These are phyloP conservation scores for Luidia sarsii DNA, from an alignment of 53 echinoderm and acorn worm genomes.

Conservation along the genomic window DNA sequence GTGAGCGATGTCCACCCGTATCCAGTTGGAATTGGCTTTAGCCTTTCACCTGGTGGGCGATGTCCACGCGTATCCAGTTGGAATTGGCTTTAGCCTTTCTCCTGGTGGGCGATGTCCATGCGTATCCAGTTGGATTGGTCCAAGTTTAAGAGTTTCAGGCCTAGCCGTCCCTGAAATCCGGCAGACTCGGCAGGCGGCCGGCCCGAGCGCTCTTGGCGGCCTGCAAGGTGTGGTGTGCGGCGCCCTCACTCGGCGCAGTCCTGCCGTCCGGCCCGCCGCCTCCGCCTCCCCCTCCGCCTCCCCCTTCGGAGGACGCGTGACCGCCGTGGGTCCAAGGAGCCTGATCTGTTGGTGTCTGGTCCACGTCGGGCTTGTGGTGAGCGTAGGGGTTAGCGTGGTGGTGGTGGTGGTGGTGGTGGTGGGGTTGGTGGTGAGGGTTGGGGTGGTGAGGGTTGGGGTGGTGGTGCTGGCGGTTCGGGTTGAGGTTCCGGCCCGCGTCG, in stretches of 20 bases:
- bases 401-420: constrained; percentile 44
- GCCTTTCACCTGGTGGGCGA: no score
- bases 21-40: no score
- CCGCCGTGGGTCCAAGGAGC: not conserved
- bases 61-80: no score
- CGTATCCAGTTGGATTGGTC: no score
- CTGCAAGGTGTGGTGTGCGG: constrained; percentile 6
- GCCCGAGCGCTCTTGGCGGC: constrained; percentile 52
- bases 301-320: not conserved
- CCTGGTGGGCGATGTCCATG: not conserved
- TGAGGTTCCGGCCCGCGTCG: not conserved
- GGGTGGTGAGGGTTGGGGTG: constrained; percentile 23
- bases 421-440: not conserved
- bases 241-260: not conserved
- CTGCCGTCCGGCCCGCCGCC: not conserved
- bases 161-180: constrained; percentile 46
- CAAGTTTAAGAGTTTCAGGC: no score
- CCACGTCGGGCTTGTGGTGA: constrained; percentile 29
- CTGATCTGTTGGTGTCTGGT: constrained; percentile 8
- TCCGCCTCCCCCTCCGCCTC: no score
- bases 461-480: constrained; percentile 16
- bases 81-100: no score
- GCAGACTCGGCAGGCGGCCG: constrained; percentile 46
- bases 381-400: constrained; percentile 15
- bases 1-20: no score